Conservation (phyloP, 2,113 vertebrate species). For the Sceloporus undulatus region DNA sequence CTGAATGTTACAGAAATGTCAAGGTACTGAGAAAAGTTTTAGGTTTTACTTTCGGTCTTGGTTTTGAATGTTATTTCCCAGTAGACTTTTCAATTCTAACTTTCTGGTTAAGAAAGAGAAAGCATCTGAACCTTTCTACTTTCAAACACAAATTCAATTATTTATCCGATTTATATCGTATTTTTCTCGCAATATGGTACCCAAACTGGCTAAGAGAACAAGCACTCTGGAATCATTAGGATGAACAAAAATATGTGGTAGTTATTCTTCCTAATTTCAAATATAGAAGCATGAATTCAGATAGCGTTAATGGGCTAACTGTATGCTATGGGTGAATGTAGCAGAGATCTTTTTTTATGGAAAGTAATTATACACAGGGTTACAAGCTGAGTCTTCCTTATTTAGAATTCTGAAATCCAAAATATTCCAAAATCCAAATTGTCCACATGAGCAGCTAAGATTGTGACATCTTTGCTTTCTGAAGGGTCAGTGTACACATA, state of each 20-base stretch:
- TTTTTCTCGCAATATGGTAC: background rate
- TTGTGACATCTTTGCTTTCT: too few relatives aligned
- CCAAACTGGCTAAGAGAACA: conserved; percentile 13
- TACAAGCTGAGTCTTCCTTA: too few relatives aligned
- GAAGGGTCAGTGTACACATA: too few relatives aligned
- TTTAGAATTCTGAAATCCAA: too few relatives aligned
- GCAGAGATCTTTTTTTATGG: background rate
- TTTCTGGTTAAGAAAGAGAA: conserved; percentile 34
- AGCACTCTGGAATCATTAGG: background rate
- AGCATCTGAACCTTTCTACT: background rate
- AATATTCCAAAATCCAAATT: too few relatives aligned
- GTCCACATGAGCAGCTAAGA: too few relatives aligned
- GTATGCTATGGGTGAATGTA: background rate
- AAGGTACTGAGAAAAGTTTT: conserved; percentile 44
- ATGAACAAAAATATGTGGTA: background rate
- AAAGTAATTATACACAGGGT: too few relatives aligned
- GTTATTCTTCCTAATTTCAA: background rate
- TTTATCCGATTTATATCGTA: background rate
- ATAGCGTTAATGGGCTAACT: background rate
- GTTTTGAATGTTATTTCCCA: conserved; percentile 49
- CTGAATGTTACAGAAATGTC: conserved; percentile 63
- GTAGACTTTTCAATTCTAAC: conserved; percentile 35
- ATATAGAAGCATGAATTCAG: background rate
- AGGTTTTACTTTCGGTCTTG: conserved; percentile 39
- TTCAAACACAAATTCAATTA: background rate